Evolutionary conservation across 1,140 invertebrate species (phyloP), one percentile per base, ranked within the genome.

Genomic region (Idris sp.): DNA sequence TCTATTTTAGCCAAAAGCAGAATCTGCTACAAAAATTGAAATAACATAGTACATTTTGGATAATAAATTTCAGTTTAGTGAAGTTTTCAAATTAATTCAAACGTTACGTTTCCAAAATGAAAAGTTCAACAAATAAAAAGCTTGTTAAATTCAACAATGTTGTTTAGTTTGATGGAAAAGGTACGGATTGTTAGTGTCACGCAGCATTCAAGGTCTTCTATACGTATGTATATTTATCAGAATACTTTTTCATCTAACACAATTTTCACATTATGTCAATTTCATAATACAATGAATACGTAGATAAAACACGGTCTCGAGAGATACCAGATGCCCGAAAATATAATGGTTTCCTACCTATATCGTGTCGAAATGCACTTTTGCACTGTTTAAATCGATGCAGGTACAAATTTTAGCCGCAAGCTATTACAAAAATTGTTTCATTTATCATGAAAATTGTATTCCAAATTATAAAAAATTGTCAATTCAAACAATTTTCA

Each of bases 321-420:
- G 46, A 64, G 36, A 64, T 64, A 64, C 26, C 59, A 64, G 46
- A 53, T 51, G 36, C 38, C 43, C 11, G 30, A 53, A 46, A 51
- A 64, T 51, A 51, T 64, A 35, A 64, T 43, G 38, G 13, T 5
- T 35, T 9, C 58, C 35, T 41, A 51, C 16, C 18, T 44, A 15
- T 9, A 13, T 44, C 58, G 25, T n/a, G n/a, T n/a, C n/a, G 18
- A 41, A 49, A 49, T 62, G 25, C 26, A 62, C 8, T 41, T 49
- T 61, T 56, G 51, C 26, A n/a, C 22, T 48, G 7, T 30, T 25
- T 19, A 48, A 61, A 36, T 61, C 35, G 18, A 59, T 26, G 11
- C 26, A 14, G 3, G 9, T 14, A 35, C 19, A 2, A 28, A 11
- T 44, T 35, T 36, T 26, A 33, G 33, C 11, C 18, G 8, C 22